Evolutionary conservation across 2,888 invertebrate genomes (phyloP), one percentile per base, ranked within the genome.

Genomic region (Oxycera nigricornis): DNA sequence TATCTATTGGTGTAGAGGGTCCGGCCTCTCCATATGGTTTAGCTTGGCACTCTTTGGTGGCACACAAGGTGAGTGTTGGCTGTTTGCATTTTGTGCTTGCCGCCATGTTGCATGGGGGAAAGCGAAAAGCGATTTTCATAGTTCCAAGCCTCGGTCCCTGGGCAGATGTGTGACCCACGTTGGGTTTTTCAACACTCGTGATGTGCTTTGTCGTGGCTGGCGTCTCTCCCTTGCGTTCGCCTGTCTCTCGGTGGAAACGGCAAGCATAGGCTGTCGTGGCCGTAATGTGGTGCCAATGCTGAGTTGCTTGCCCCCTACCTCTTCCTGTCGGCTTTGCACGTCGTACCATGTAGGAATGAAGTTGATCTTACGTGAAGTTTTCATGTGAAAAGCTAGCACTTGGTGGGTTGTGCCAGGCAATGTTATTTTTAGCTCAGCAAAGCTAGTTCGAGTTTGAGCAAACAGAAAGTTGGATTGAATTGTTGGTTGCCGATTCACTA

Each of bases 41-140:
- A n/a, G 59, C 28, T 11, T 59, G 1, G 26, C 14, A n/a, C 28
- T 3, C 28, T 14, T 28, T 22, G 59, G 28, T 28, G n/a, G 17
- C 59, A 59, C 28, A 59, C 28, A 59, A 59, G 59, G 59, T 59
- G 59, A 28, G 14, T 24, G 11, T 55, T 55, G 39, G 39, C 39
- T 9, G 17, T 50, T 50, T 17, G 50, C 17, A 55, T 22, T 4
- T 3, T 22, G 6, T 55, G 6, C 2, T 55, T 6, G 22, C 24
- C 20, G 35, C 22, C 22, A 35, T 24, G 20, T 22, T 55, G 6
- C 14, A 35, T 35, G 31, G 62, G 59, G 62, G 62, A 62, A 62
- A 57, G 24, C 57, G 39, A 39, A 50, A 50, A 55, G 24, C 62
- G 62, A 62, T 62, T 35, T 62, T 62, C 62, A 62, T 62, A 59